Evolutionary conservation across 2,113 vertebrate species (phyloP), one percentile per base, ranked within the genome.

Genomic region (Hyla sarda): DNA sequence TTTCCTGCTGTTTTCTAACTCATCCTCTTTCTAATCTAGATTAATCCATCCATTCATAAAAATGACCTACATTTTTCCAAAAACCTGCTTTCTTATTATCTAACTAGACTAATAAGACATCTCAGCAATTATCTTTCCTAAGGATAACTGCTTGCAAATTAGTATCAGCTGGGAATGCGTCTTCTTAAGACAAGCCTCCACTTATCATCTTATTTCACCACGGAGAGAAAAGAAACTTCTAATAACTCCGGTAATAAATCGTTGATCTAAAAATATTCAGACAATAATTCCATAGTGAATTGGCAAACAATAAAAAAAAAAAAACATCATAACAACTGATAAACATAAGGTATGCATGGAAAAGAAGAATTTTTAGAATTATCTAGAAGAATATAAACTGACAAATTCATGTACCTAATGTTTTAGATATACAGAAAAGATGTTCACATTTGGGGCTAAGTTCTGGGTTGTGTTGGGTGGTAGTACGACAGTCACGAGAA

Each of bases 151-250:
- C 48, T 74, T 47, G 79, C 85, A 87, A 60, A 72, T 72, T 86
- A 81, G 65, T 69, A 82, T 87, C 85, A 87, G 67, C 78, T 82
- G 85, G 85, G 78, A 87, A 80, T 86, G 47, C 69, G 56, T 86
- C 74, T 62, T 82, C 54, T 62, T 82, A 86, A 73, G 50, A 81
- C 77, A 86, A 41, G 48, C 32, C 30, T 48, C 25, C 52, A 62
- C 84, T 86, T 72, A 86, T 86, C 76, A 81, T 58, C n/a, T 73
- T 50, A 34, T 52, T 82, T 50, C 50, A 74, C 67, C 28, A 75
- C 48, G 45, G 52, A 62, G 50, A 58, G 65, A 73, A 81, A 80
- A 87, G 73, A 82, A 58, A 74, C 69, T 81, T 81, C 62, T 79
- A 32, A 30, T 80, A 62, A 2, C 34, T 47, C 84, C 45, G 41